These are phyloP conservation scores for Spisula solida DNA, from an alignment of 2,888 invertebrate species.

Conservation along the genomic window DNA sequence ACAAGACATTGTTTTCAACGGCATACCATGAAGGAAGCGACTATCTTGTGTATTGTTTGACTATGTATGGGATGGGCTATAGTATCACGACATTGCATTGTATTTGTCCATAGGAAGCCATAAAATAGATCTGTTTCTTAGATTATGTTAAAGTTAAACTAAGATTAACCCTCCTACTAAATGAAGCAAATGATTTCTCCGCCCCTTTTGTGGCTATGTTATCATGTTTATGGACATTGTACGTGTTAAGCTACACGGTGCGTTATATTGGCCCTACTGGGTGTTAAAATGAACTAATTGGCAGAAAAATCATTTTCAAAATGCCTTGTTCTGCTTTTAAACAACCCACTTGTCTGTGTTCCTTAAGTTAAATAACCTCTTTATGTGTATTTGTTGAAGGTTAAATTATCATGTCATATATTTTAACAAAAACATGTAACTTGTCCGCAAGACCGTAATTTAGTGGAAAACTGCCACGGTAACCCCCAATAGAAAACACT, in stretches of 20 bases:
- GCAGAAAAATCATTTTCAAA: neutral
- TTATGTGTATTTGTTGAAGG: neutral
- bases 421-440: too few species aligned
- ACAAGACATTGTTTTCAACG: neutral
- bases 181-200: slow-evolving; percentile 35
- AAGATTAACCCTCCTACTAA: neutral
- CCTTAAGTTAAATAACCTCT: neutral
- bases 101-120: slow-evolving; percentile 5
- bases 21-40: neutral
- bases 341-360: neutral
- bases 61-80: neutral
- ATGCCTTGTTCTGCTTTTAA: neutral
- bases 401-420: neutral
- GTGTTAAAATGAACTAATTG: neutral
- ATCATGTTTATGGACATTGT: neutral
- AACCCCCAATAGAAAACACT: too few species aligned
- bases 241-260: neutral
- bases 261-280: neutral
- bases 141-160: neutral
- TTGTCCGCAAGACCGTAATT: too few species aligned
- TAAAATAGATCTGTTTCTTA: neutral
- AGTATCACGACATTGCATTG: neutral
- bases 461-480: too few species aligned
- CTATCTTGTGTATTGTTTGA: slow-evolving; percentile 16
- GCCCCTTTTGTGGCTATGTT: neutral